Evolutionary conservation across 2,113 vertebrate genomes (phyloP).

Genomic region (Rhodinocichla rosea): DNA sequence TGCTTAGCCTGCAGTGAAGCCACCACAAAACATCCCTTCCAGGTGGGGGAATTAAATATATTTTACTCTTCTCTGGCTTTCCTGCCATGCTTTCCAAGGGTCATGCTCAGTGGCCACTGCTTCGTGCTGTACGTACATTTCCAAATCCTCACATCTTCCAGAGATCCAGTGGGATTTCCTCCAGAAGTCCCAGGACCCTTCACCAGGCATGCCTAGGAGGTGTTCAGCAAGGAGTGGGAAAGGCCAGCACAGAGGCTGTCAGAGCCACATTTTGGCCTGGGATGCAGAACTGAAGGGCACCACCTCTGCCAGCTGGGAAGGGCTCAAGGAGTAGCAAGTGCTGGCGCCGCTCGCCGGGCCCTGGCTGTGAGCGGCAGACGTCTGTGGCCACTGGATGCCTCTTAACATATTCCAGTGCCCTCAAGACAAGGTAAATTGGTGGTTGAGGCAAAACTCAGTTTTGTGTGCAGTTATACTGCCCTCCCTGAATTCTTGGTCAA

Average conservation of each 20-base stretch:
- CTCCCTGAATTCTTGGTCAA: constrained; percentile 62
- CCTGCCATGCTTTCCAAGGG: background rate
- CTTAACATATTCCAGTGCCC: constrained; percentile 66
- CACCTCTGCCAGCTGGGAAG: background rate
- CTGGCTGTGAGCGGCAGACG: background rate
- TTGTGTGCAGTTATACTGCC: constrained; percentile 29
- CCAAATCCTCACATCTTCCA: rapidly evolving
- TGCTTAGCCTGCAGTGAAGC: background rate
- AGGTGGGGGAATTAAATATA: background rate
- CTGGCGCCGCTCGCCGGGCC: background rate
- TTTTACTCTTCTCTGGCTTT: background rate
- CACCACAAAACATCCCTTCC: background rate
- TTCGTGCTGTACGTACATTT: background rate
- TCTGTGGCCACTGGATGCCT: constrained; percentile 60
- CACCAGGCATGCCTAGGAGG: rapidly evolving
- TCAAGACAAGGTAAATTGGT: constrained; percentile 70
- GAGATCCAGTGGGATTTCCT: background rate
- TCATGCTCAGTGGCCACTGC: background rate
- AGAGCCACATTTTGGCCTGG: background rate
- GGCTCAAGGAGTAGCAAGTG: background rate
- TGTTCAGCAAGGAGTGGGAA: background rate
- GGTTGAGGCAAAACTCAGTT: constrained; percentile 60
- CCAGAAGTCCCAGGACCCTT: background rate
- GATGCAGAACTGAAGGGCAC: background rate
- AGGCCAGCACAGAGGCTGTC: background rate